Base-by-base conservation (phyloP, 2,888 invertebrate genomes). In the Coecobrya sp. region DNA sequence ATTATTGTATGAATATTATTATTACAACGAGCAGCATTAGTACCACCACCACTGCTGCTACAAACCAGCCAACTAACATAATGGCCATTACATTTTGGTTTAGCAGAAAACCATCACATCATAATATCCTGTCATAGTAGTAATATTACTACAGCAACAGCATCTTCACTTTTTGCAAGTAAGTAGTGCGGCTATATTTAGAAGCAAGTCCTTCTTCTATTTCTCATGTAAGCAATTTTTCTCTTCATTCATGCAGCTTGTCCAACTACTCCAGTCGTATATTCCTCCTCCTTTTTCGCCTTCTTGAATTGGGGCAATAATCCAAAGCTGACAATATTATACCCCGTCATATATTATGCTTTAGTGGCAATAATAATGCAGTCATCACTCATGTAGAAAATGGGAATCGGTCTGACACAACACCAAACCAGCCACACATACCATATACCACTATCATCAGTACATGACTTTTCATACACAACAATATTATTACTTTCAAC, bases 261-360 rank as follows among this genome's bases (percentile, higher is more conserved):
- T 49, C 55, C 81, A 22, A 59, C 3, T 65, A 8, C 19, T 10
- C 4, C 8, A 25, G 10, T 84, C 19, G 11, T 11, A 52, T 11
- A n/a, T 52, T 25, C 55, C 22, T 36, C 36, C 11, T 10, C 30
- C 27, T 36, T 11, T 27, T 30, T 52, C 16, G 19, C 52, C 65
- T 16, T 68, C 70, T 84, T 27, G 89, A 84, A 89, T 84, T 89
- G 84, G 89, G 89, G 89, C 89, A 89, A 89, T 89, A 89, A 89
- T 89, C 89, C 52, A 89, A 89, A 89, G 89, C 89, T 89, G 89
- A 89, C 89, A 89, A 89, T 89, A 89, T 89, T 89, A 89, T 89
- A 73, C 84, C 81, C 68, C 65, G 62, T 73, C 89, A 89, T 89
- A 89, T 89, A 73, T 89, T 89, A 70, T 84, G 84, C 89, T 89